Percentiles rank a stretch among this genome's conserved stretches.
Conservation (phyloP, 2,888 invertebrate genomes). For the Leptinotarsa juncta region DNA sequence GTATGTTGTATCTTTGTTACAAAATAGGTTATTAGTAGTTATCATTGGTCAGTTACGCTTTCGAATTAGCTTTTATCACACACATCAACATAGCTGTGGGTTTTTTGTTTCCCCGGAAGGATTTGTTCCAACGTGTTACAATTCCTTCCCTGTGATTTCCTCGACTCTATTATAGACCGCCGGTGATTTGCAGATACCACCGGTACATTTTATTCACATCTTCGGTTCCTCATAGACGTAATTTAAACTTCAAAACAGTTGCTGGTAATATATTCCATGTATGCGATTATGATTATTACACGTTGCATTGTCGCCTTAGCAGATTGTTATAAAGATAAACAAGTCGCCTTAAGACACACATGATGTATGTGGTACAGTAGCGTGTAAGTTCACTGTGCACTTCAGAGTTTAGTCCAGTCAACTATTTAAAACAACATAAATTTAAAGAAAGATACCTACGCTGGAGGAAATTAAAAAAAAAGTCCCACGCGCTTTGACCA, state of each 20-base stretch:
- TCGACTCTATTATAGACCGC: constrained; percentile 14
- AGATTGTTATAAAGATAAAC: constrained; percentile 47
- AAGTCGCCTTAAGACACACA: constrained; percentile 40
- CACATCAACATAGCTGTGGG: background rate
- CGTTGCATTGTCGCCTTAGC: constrained; percentile 52
- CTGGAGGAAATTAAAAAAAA: too few species aligned
- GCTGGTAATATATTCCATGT: constrained; percentile 52
- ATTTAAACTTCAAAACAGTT: constrained; percentile 49
- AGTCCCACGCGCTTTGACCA: too few species aligned
- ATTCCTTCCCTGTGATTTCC: background rate
- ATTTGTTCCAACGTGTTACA: constrained; percentile 14
- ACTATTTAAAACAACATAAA: too few species aligned
- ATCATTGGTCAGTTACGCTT: background rate
- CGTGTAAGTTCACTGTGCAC: constrained; percentile 37
- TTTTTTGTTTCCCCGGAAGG: background rate
- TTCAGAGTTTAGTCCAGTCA: background rate
- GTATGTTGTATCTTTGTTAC: too few species aligned
- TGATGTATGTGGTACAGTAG: constrained; percentile 52
- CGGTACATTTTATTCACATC: constrained; percentile 13
- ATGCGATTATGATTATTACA: constrained; percentile 57
- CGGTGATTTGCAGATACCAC: constrained; percentile 10
- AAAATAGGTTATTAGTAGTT: background rate
- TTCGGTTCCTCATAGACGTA: constrained; percentile 35
- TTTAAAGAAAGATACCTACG: too few species aligned
- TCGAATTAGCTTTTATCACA: background rate